Evolutionary conservation across 53 echinoderm and acorn worm genomes (phyloP), one percentile per base, ranked within the genome.

Genomic region (Astropecten irregularis): DNA sequence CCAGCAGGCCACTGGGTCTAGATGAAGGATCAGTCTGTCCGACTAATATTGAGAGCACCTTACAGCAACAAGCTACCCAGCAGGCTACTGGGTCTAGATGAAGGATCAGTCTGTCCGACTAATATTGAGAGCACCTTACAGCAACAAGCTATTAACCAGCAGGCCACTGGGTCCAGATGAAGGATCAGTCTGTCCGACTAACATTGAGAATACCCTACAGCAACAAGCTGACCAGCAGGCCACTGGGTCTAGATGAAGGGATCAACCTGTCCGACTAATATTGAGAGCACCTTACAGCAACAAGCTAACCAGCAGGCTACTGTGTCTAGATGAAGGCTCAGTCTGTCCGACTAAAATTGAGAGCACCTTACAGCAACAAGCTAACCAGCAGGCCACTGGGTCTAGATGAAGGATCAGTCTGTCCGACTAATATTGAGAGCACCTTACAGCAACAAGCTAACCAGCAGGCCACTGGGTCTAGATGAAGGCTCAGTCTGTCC

Each of bases 251-350:
- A 61, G 72, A 30, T 51, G 32, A 23, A 23, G 56, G 5, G 21
- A 46, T n/a, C n/a, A n/a, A n/a, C n/a, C n/a, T n/a, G n/a, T n/a
- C n/a, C n/a, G n/a, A n/a, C n/a, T n/a, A 30, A 71, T 48, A 48
- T 9, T 49, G 4, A 46, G 49, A 71, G 40, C 13, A 46, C 23
- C 7, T 9, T 59, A 22, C 84, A 87, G 26, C 20, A 59, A 27
- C 83, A 87, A 69, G 55, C 67, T 20, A 66, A 40, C 21, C 87
- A 87, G 59, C 87, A 87, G 68, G 73, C 85, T 22, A 36, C 49
- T 25, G 62, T 36, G 23, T 29, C 63, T 14, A 61, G 72, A 30
- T 51, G 32, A 23, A n/a, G n/a, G n/a, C n/a, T n/a, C n/a, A n/a
- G n/a, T n/a, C n/a, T n/a, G n/a, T n/a, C n/a, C n/a, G n/a, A n/a